Evolutionary conservation across 2,113 vertebrate genomes (phyloP), one percentile per base, ranked within the genome.

Genomic region (Phoenicopterus ruber): DNA sequence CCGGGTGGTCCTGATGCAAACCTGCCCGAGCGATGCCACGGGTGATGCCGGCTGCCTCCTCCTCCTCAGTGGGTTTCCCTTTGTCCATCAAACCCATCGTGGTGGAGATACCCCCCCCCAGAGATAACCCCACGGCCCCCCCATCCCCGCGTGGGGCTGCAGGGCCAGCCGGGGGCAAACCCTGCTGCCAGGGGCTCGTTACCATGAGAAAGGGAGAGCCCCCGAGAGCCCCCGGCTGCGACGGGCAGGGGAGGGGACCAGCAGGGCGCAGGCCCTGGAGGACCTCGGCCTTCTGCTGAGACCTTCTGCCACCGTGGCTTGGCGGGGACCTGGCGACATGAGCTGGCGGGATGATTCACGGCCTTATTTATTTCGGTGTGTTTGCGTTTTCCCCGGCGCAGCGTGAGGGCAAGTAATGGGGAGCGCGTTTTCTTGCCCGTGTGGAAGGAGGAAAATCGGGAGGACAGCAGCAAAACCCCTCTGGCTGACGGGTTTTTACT

Each of bases 141-240:
- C 69, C 94, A 81, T 10, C 17, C 34, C 79, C 9, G 6, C 18
- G 55, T 81, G 80, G 54, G 85, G 87, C 86, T n/a, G 29, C 10
- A 26, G 76, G 46, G 13, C 46, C 77, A 49, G 40, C 54, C n/a
- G 81, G 88, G 94, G 83, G 44, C 11, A 61, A 55, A 74, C 11
- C 13, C 73, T 58, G 79, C 82, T 95, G 87, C 94, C 25, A 62
- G 93, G 82, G 88, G 40, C 79, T 92, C 57, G 66, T 97, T 95
- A 44, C 57, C 93, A 77, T 70, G 78, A 93, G 90, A 96, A 97
- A 96, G 69, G 40, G 42, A 16, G 47, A 71, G 11, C 13, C 3
- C 18, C 32, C 10, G 6, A 11, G 6, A 13, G 19, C 20, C n/a
- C 24, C 17, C 2, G 3, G 7, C 11, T 59, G 16, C 34, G 82